Base-by-base conservation (phyloP, 92 coral and sea anemone species). In the Porites lobata region DNA sequence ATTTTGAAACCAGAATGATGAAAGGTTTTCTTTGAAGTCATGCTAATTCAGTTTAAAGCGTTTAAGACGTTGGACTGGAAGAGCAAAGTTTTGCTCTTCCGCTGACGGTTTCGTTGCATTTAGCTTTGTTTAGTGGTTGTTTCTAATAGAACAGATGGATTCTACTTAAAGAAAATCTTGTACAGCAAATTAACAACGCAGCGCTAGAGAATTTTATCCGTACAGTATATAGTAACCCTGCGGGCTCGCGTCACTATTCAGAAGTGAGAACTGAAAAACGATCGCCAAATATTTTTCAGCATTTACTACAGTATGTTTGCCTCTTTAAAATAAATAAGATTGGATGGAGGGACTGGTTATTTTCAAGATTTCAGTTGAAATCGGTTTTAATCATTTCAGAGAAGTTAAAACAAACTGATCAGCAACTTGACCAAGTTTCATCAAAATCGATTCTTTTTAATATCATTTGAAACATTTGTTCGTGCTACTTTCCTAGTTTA, bases 401-500 rank as follows among this genome's bases (percentile, higher is more conserved):
- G 68, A 58, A 58, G 63, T 18, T 11, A 9, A 7, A 7, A 18
- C 18, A n/a, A 14, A 1, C 5, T 62, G 6, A 14, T 7, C 5
- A 62, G 11, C 61, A 56, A 56, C 12, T 56, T 14, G 21, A 62
- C 8, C n/a, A 2, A 10, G 15, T 62, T 62, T 62, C n/a, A 2
- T 62, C 15, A 14, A 15, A 62, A 62, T 62, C 32, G 32, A 29
- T 29, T 29, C 32, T 29, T 29, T 29, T 2, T 2, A 29, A 29
- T 29, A 29, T 29, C n/a, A 52, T 70, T 11, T 14, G 18, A 68
- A 10, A 26, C 29, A 26, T 38, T 51, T 80, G 51, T 66, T 80
- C 84, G 84, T 80, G 84, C 65, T 52, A 11, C 10, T 66, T 50
- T 50, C 84, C 75, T 52, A 21, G 10, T 22, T 65, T 66, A 14